Base-by-base conservation (phyloP, 2,888 invertebrate species). In the Andrena chrysosceles region DNA sequence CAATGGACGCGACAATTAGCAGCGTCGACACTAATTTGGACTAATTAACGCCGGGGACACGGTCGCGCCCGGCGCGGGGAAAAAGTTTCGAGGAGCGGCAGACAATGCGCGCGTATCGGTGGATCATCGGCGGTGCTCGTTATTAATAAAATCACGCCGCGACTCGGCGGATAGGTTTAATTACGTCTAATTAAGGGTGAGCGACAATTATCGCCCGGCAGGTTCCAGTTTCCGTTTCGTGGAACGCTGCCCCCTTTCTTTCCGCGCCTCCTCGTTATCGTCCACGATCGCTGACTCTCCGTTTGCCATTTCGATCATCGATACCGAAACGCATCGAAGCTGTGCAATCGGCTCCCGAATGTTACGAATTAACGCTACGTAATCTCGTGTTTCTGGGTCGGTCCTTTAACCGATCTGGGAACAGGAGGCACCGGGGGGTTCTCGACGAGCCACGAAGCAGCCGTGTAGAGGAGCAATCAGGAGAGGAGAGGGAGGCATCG, bases 1-100 rank as follows among this genome's bases (percentile, higher is more conserved):
- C 89, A 90, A 90, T 89, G 70, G 67, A 56, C 77, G 76, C 81
- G 85, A 87, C 85, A 88, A 88, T 88, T 88, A 85, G 80, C 86
- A 87, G 68, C 83, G 76, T 72, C 88, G 85, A 80, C 84, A 72
- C 84, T 88, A 87, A 88, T 88, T 88, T 77, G 84, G 79, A 87
- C 85, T 88, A 88, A 88, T 88, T 88, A 88, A 88, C 70, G 81
- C 69, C 79, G 74, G 74, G 74, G 72, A 85, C 73, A 78, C 68
- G 77, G 63, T 73, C 64, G 42, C 31, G 63, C 16, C 26, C 23
- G 64, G 16, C 42, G 23, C 7, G 69, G 56, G 70, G 77, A 77
- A 81, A 87, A 84, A 77, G 74, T 85, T 79, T 75, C 78, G 83
- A 86, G 64, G 75, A 75, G 69, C 54, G 31, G 42, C 10, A 69